These are phyloP conservation scores for Champsocephalus esox DNA, from an alignment of 2,797 vertebrate species.

Conservation along the genomic window DNA sequence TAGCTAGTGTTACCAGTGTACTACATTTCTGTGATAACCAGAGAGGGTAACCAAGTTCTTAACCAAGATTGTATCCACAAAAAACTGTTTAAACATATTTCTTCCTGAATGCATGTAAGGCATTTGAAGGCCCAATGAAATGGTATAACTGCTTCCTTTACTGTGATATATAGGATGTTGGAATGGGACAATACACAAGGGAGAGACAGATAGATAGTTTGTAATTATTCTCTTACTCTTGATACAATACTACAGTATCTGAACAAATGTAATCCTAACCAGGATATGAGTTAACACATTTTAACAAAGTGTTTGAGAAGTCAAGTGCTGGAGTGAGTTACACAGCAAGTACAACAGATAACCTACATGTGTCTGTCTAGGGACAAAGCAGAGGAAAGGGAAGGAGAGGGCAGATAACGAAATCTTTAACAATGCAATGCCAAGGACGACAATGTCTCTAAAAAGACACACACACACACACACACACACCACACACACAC, in stretches of 20 bases:
- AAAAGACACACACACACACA: slow-evolving; percentile 37
- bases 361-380: slow-evolving; percentile 43
- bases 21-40: not conserved
- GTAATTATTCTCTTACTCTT: not conserved
- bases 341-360: slow-evolving; percentile 38
- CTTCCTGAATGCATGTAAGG: not conserved
- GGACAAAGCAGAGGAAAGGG: slow-evolving; percentile 57
- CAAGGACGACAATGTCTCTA: slow-evolving; percentile 25
- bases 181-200: not conserved
- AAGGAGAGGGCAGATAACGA: slow-evolving; percentile 66
- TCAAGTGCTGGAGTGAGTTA: slow-evolving; percentile 15
- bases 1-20: not conserved
- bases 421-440: slow-evolving; percentile 66
- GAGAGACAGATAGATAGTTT: not conserved
- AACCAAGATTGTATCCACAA: slow-evolving; percentile 2
- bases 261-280: not conserved
- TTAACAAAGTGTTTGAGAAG: slow-evolving; percentile 6
- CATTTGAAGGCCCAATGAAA: not conserved
- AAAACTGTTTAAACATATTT: not conserved
- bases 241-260: not conserved
- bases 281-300: not conserved
- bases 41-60: not conserved
- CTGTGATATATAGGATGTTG: slow-evolving; percentile 1
- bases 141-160: not conserved
- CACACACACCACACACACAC: slow-evolving; percentile 21